Conservation (phyloP, 2,113 vertebrate genomes). For the Sisor rabdophorus region DNA sequence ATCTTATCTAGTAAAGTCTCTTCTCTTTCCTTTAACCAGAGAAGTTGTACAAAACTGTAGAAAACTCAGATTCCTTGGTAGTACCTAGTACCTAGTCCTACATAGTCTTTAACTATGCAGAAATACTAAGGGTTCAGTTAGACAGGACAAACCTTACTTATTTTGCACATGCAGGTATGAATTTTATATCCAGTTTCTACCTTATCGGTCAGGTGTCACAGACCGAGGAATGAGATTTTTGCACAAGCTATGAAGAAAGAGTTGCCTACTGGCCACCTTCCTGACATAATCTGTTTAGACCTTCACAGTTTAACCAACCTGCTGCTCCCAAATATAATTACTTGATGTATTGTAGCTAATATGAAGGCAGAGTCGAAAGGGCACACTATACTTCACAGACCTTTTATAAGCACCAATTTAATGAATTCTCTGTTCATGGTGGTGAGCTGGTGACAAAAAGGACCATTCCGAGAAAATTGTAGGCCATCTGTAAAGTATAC, state of each 20-base stretch:
- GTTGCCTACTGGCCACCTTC: constrained; percentile 18
- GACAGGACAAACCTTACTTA: not conserved
- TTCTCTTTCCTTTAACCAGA: no score
- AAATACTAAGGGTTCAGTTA: not conserved
- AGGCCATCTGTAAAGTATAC: constrained; percentile 9
- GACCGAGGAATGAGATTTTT: constrained; percentile 30
- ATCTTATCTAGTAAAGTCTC: not conserved
- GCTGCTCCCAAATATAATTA: constrained; percentile 38
- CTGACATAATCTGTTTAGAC: constrained; percentile 30
- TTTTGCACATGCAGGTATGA: not conserved
- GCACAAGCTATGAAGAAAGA: constrained; percentile 23
- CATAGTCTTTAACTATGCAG: not conserved
- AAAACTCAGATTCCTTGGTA: no score
- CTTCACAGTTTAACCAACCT: constrained; percentile 36
- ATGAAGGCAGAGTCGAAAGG: constrained; percentile 44
- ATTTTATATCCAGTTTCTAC: constrained; percentile 24
- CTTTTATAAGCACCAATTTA: constrained; percentile 33
- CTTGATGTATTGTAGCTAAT: constrained; percentile 36
- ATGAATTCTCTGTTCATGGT: constrained; percentile 41
- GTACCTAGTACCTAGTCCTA: no score
- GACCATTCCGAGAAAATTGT: constrained; percentile 21
- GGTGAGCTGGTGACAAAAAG: constrained; percentile 30
- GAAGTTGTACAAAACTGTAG: not conserved
- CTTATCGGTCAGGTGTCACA: not conserved
- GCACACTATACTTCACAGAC: constrained; percentile 35